phyloP scores from a whole-genome alignment of 2,113 vertebrate species.

The Sterna hirundo region DNA sequence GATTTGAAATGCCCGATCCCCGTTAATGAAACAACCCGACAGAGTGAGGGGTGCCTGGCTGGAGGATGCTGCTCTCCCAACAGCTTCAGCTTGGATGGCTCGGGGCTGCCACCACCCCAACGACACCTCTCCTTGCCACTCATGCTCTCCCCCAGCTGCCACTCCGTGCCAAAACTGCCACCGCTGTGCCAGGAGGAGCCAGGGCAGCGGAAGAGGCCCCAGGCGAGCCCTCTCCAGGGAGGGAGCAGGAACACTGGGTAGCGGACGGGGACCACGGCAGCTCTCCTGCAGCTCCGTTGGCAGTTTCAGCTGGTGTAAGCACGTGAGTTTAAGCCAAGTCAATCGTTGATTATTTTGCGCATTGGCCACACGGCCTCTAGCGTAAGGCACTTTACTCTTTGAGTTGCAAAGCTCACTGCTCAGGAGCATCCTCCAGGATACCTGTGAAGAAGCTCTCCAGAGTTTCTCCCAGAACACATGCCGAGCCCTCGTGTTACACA shows the following conservation, averaged over 20 bases:
- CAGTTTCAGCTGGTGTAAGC: neutral
- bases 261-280: neutral
- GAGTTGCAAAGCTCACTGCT: neutral
- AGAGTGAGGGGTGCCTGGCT: neutral
- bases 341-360: neutral
- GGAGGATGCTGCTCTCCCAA: neutral
- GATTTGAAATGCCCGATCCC: neutral
- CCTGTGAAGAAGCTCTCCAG: neutral
- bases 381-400: neutral
- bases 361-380: no score
- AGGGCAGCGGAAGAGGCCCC: neutral
- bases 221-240: neutral
- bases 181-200: neutral
- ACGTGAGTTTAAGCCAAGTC: neutral
- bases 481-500: rapidly evolving
- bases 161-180: neutral
- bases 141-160: rapidly evolving
- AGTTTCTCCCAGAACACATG: neutral
- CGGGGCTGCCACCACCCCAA: neutral
- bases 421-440: neutral
- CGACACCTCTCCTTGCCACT: neutral
- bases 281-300: neutral
- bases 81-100: neutral
- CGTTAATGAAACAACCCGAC: neutral
- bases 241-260: neutral